Conservation (phyloP, 2,113 vertebrate species). For the Rhinolophus sinicus region DNA sequence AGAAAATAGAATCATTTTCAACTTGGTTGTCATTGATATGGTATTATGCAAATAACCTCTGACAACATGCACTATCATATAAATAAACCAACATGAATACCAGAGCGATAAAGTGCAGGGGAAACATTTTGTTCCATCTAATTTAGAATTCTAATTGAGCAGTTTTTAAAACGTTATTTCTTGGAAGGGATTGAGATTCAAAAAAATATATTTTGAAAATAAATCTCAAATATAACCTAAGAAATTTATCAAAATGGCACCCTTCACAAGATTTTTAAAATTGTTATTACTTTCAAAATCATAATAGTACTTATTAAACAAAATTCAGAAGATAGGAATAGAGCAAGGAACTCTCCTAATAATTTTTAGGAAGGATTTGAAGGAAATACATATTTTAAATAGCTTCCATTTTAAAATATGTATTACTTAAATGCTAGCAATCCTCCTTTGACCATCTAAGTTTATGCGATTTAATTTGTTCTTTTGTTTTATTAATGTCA, state of each 20-base stretch:
- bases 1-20: conserved; percentile 19
- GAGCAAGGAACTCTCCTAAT: background rate
- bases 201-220: background rate
- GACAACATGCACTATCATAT: background rate
- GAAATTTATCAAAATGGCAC: conserved; percentile 39
- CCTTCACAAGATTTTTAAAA: conserved; percentile 29
- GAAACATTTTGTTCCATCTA: background rate
- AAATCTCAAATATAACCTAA: background rate
- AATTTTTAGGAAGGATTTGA: conserved; percentile 40
- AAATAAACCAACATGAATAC: background rate
- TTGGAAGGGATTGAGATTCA: background rate
- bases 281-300: conserved; percentile 34
- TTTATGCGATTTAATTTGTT: conserved; percentile 1
- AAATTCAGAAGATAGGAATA: background rate
- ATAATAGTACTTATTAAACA: background rate
- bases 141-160: background rate
- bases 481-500: conserved; percentile 4
- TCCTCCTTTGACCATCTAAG: background rate
- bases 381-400: conserved; percentile 35
- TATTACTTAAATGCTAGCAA: background rate
- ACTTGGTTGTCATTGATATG: background rate
- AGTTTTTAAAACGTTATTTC: conserved; percentile 18
- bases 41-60: conserved; percentile 21
- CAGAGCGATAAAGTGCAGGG: background rate
- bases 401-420: background rate